Evolutionary conservation across 2,113 vertebrate species (phyloP).

Genomic region (Elachura formosa): DNA sequence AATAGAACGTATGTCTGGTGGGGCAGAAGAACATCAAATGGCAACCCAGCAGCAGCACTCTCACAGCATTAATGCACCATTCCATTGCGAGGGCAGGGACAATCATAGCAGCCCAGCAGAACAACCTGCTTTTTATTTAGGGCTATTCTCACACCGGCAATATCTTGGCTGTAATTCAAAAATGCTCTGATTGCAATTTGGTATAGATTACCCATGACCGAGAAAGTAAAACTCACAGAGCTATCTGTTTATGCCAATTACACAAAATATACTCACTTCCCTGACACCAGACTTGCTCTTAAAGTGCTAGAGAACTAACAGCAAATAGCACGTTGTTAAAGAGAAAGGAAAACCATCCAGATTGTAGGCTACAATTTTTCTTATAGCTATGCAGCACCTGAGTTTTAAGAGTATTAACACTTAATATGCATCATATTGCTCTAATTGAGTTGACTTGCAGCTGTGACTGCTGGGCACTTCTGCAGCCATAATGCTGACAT

Average conservation of each 20-base stretch:
- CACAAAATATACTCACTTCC: not conserved
- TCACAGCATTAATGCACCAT: rapidly evolving
- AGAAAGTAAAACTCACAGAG: not conserved
- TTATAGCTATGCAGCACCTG: not conserved
- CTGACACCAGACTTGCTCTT: not conserved
- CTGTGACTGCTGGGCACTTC: not conserved
- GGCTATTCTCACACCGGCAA: not conserved
- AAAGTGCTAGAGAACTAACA: not conserved
- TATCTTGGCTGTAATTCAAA: not conserved
- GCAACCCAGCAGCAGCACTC: rapidly evolving
- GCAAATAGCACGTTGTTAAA: not conserved
- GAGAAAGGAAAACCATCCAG: not conserved
- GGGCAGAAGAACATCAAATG: not conserved
- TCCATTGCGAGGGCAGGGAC: rapidly evolving
- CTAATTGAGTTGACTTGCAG: not conserved
- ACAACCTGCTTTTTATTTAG: not conserved
- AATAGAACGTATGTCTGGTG: not conserved
- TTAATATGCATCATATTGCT: not conserved
- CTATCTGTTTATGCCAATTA: rapidly evolving
- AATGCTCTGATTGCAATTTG: not conserved
- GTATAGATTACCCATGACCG: not conserved
- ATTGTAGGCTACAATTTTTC: not conserved
- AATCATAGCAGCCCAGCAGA: not conserved
- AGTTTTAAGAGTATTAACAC: not conserved
- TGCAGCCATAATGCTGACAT: not conserved